phyloP scores from a whole-genome alignment of 1,140 invertebrate species.

The Scylla paramamosain region DNA sequence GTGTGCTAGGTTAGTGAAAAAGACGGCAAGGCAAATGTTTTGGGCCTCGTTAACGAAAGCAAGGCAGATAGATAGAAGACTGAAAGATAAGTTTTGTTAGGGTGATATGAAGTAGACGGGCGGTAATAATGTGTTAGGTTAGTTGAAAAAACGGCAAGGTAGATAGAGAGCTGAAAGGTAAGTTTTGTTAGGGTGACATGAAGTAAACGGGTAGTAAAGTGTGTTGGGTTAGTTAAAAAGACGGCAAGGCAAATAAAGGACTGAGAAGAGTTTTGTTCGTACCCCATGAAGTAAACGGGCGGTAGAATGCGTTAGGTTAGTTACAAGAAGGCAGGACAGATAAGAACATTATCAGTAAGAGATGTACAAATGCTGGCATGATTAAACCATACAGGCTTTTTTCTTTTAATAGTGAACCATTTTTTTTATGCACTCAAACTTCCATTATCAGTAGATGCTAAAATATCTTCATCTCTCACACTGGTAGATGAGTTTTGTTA shows the following conservation, averaged over 20 bases:
- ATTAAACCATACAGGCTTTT: too few relatives aligned
- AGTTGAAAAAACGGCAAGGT: not conserved
- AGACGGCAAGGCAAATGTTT: not conserved
- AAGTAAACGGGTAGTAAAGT: not conserved
- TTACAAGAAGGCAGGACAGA: slow-evolving; percentile 39
- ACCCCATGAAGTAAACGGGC: not conserved
- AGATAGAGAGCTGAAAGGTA: not conserved
- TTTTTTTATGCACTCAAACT: too few relatives aligned
- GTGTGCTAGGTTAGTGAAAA: not conserved
- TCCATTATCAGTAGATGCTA: too few relatives aligned
- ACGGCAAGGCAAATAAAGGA: slow-evolving; percentile 36
- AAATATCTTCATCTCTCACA: too few relatives aligned
- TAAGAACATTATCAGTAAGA: not conserved
- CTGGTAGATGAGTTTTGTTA: not conserved
- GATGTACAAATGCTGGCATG: not conserved
- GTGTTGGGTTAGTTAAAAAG: slow-evolving; percentile 2
- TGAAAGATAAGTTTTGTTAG: not conserved
- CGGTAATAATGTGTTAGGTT: not conserved
- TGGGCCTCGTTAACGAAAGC: not conserved
- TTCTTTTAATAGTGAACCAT: too few relatives aligned
- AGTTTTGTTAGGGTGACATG: not conserved
- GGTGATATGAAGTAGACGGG: not conserved
- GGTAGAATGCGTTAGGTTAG: not conserved
- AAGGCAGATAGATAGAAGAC: not conserved
- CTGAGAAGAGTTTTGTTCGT: too few relatives aligned